phyloP scores from a whole-genome alignment of 2,888 invertebrate genomes.

The Lycaena phlaeas region DNA sequence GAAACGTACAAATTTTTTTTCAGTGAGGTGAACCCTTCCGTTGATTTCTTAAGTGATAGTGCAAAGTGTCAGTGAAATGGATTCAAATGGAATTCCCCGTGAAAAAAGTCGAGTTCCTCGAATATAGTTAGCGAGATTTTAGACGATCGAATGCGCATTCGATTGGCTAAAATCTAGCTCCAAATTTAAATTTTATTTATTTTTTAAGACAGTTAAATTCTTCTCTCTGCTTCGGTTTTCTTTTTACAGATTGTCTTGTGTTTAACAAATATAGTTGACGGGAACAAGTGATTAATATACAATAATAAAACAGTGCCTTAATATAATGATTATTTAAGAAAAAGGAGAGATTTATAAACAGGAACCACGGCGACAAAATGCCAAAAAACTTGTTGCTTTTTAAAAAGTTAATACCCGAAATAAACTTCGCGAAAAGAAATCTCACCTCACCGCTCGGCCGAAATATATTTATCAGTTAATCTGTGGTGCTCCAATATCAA shows the following conservation, averaged over 20 bases:
- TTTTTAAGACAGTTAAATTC: conserved; percentile 34
- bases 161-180: conserved; percentile 44
- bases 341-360: conserved; percentile 39
- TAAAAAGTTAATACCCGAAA: conserved; percentile 65
- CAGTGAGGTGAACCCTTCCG: conserved; percentile 55
- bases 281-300: conserved; percentile 53
- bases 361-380: conserved; percentile 66
- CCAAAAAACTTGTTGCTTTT: conserved; percentile 63
- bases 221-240: conserved; percentile 54
- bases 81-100: conserved; percentile 34
- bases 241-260: conserved; percentile 59
- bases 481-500: conserved; percentile 43
- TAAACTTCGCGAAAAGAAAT: conserved; percentile 65
- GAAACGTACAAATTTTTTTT: conserved; percentile 61
- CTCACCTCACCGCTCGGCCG: conserved; percentile 55
- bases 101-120: conserved; percentile 32
- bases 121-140: conserved; percentile 37
- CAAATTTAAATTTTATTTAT: conserved; percentile 8
- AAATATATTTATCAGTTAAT: conserved; percentile 64
- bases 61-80: conserved; percentile 47
- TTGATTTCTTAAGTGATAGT: conserved; percentile 49
- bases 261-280: conserved; percentile 40
- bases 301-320: conserved; percentile 62
- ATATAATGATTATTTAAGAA: conserved; percentile 48
- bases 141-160: conserved; percentile 47